These are phyloP conservation scores for Drosophila monieri DNA, from an alignment of 2,888 invertebrate species.

Conservation along the genomic window DNA sequence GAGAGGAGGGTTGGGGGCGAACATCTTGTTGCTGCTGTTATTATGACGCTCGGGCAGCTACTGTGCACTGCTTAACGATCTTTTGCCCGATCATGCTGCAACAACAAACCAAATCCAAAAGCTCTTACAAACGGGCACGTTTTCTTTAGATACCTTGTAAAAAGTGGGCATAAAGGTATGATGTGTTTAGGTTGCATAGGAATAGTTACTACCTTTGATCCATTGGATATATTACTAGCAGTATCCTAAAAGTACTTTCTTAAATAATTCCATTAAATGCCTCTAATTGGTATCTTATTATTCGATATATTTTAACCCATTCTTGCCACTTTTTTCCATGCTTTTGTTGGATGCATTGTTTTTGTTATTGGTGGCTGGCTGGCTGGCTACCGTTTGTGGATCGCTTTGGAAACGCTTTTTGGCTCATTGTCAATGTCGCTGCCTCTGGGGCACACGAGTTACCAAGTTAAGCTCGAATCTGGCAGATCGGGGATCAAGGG, in stretches of 20 bases:
- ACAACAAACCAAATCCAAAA: slow-evolving; percentile 71
- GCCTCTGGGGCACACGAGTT: slow-evolving; percentile 59
- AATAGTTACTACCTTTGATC: too few species aligned
- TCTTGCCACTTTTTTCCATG: background rate
- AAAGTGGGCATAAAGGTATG: background rate
- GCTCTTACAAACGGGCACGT: slow-evolving; percentile 73
- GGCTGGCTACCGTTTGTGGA: slow-evolving; percentile 74
- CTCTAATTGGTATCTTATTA: slow-evolving; percentile 2
- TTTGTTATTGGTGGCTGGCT: slow-evolving; percentile 63
- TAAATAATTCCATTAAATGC: background rate
- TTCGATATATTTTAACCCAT: background rate
- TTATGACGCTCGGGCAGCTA: slow-evolving; percentile 78
- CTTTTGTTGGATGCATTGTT: slow-evolving; percentile 31
- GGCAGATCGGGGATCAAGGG: slow-evolving; percentile 5
- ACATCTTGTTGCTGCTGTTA: slow-evolving; percentile 76
- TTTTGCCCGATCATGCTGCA: slow-evolving; percentile 77
- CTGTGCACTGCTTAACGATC: slow-evolving; percentile 81
- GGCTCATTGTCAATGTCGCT: slow-evolving; percentile 78
- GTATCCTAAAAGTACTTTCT: too few species aligned
- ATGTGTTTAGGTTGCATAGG: background rate
- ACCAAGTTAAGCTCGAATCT: slow-evolving; percentile 11
- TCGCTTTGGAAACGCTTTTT: slow-evolving; percentile 65
- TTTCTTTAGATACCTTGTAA: slow-evolving; percentile 39
- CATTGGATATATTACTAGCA: background rate
- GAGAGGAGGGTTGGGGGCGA: slow-evolving; percentile 23